Evolutionary conservation across 2,888 invertebrate genomes (phyloP).

Genomic region (Chaetogeoica ovagalla): DNA sequence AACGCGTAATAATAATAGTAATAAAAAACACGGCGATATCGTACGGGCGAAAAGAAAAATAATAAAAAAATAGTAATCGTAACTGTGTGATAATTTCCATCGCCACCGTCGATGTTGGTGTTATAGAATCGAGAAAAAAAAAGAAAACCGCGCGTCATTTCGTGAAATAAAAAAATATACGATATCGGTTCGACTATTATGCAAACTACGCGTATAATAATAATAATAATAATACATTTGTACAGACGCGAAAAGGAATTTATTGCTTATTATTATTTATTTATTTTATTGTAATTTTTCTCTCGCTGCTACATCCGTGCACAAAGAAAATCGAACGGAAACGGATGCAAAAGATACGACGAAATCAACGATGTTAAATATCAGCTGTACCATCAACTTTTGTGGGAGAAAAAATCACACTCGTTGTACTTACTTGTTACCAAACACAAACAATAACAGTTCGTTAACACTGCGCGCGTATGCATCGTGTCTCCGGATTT

Average conservation of each 20-base stretch:
- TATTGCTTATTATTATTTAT: slow-evolving; percentile 3
- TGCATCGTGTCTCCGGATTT: slow-evolving; percentile 28
- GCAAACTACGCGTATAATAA: too few relatives aligned
- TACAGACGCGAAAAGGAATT: not conserved
- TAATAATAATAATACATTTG: too few relatives aligned
- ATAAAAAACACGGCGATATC: slow-evolving; percentile 1
- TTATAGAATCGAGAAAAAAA: slow-evolving; percentile 3
- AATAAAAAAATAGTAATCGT: not conserved
- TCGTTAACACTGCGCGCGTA: slow-evolving; percentile 21
- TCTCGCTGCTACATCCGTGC: too few relatives aligned
- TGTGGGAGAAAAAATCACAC: slow-evolving; percentile 27
- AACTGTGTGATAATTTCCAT: slow-evolving; percentile 27
- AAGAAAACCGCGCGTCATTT: not conserved
- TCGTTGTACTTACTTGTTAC: slow-evolving; percentile 28
- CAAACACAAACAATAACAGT: slow-evolving; percentile 46
- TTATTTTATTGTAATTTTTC: not conserved
- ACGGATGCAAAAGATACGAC: slow-evolving; percentile 19
- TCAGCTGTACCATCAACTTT: not conserved
- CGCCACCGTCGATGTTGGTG: not conserved
- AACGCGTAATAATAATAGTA: not conserved
- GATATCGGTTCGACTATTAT: not conserved
- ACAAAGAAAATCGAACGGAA: slow-evolving; percentile 29
- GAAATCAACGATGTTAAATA: slow-evolving; percentile 48
- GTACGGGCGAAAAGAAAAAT: not conserved
- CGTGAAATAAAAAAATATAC: not conserved